These are phyloP conservation scores for Ashinkailepas kermadecensis DNA, from an alignment of 2,888 invertebrate species.

Conservation along the genomic window DNA sequence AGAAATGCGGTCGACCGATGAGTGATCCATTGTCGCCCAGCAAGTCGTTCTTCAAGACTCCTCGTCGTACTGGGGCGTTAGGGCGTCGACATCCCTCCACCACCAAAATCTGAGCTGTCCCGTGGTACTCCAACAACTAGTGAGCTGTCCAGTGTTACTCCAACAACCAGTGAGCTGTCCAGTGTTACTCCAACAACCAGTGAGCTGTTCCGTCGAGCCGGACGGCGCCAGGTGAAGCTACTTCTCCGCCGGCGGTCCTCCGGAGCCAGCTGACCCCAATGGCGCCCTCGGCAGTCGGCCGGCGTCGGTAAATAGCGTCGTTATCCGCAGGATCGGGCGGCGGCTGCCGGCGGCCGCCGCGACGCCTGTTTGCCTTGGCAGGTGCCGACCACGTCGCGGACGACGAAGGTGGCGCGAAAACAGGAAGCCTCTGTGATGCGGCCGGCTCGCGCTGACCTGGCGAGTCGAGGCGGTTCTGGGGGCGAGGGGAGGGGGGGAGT, in stretches of 20 bases:
- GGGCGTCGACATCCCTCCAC: too few relatives aligned
- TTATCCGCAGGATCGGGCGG: background rate
- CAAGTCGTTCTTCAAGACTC: too few relatives aligned
- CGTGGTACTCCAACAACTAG: too few relatives aligned
- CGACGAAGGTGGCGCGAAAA: background rate
- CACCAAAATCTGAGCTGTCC: too few relatives aligned
- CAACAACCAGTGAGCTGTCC: too few relatives aligned
- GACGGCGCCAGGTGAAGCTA: background rate
- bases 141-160: too few relatives aligned
- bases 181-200: too few relatives aligned
- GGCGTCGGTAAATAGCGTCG: slow-evolving; percentile 4
- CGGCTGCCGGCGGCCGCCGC: background rate
- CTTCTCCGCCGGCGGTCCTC: background rate
- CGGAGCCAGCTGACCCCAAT: background rate
- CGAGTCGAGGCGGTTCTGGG: background rate
- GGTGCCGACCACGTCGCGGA: background rate
- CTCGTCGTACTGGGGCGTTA: too few relatives aligned
- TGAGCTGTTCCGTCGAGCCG: too few relatives aligned
- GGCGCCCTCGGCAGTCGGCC: background rate
- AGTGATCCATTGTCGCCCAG: too few relatives aligned
- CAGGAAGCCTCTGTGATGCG: background rate
- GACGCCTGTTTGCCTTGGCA: slow-evolving; percentile 5
- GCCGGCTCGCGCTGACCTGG: background rate
- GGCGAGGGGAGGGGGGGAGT: background rate
- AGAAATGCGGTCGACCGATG: too few relatives aligned